phyloP scores from a whole-genome alignment of 1,140 invertebrate genomes.

The Aporrectodea caliginosa region DNA sequence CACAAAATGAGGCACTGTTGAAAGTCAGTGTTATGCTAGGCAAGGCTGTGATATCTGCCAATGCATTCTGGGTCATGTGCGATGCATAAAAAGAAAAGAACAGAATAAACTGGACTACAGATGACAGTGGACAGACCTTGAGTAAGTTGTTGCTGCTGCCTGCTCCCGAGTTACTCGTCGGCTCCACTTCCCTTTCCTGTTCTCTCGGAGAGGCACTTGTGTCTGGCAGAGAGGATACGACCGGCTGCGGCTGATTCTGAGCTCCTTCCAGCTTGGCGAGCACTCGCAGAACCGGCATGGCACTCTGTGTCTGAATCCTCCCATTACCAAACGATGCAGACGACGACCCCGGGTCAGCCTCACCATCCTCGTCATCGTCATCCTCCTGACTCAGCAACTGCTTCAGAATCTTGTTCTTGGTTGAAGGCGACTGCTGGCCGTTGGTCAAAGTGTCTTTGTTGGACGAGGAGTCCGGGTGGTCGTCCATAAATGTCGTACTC shows the following conservation, averaged over 20 bases:
- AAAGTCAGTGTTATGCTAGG: too few species aligned
- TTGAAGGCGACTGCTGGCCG: slow-evolving; percentile 32
- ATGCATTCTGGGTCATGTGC: too few species aligned
- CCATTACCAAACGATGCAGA: not conserved
- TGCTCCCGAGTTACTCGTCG: not conserved
- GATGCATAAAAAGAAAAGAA: too few species aligned
- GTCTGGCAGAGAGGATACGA: not conserved
- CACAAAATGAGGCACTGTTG: too few species aligned
- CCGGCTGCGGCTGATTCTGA: not conserved
- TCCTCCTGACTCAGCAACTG: slow-evolving; percentile 76
- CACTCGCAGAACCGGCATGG: not conserved
- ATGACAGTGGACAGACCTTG: too few species aligned
- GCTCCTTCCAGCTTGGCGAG: not conserved
- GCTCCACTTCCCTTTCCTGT: not conserved
- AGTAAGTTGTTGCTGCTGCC: not conserved
- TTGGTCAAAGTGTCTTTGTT: slow-evolving; percentile 38
- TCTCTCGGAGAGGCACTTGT: not conserved
- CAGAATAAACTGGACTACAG: too few species aligned
- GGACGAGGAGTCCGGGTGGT: slow-evolving; percentile 49
- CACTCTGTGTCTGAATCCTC: not conserved
- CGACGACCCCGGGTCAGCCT: not conserved
- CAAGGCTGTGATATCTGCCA: too few species aligned
- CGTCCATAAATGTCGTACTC: slow-evolving; percentile 56
- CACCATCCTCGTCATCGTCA: slow-evolving; percentile 58
- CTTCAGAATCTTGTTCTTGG: slow-evolving; percentile 66